Conservation (phyloP, 1,140 invertebrate species). For the Cydia amplana region DNA sequence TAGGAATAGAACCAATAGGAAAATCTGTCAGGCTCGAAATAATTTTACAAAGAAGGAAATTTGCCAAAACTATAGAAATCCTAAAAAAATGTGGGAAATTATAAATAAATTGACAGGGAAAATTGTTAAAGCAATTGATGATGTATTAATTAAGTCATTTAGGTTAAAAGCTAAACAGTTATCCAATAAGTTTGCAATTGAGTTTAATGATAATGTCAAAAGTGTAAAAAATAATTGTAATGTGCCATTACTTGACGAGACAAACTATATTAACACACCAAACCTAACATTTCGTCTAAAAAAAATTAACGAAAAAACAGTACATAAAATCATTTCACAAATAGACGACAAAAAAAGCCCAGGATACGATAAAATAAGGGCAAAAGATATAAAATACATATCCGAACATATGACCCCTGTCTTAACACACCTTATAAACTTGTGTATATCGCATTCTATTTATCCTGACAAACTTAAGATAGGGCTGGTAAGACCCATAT, state of each 20-base stretch:
- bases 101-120: conserved; percentile 33
- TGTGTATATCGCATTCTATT: not conserved
- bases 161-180: too few relatives aligned
- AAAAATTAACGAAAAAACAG: conserved; percentile 17
- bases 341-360: conserved; percentile 33
- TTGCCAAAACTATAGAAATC: conserved; percentile 12
- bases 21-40: conserved; percentile 16
- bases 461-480: conserved; percentile 27
- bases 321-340: conserved; percentile 22
- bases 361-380: conserved; percentile 24
- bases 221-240: conserved; percentile 4
- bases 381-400: conserved; percentile 27
- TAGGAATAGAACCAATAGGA: conserved; percentile 32
- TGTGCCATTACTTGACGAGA: conserved; percentile 27
- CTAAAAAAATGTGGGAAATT: conserved; percentile 23
- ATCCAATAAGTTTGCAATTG: conserved; percentile 11
- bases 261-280: not conserved
- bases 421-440: conserved; percentile 31
- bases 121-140: conserved; percentile 29
- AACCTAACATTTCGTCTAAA: not conserved
- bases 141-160: conserved; percentile 15
- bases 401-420: conserved; percentile 2
- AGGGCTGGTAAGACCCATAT: conserved; percentile 16
- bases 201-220: conserved; percentile 26
- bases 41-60: conserved; percentile 29